Percentiles rank a stretch among this genome's conserved stretches.
phyloP scores from a whole-genome alignment of 2,888 invertebrate species.

The Himalopsyche kuldschensis region DNA sequence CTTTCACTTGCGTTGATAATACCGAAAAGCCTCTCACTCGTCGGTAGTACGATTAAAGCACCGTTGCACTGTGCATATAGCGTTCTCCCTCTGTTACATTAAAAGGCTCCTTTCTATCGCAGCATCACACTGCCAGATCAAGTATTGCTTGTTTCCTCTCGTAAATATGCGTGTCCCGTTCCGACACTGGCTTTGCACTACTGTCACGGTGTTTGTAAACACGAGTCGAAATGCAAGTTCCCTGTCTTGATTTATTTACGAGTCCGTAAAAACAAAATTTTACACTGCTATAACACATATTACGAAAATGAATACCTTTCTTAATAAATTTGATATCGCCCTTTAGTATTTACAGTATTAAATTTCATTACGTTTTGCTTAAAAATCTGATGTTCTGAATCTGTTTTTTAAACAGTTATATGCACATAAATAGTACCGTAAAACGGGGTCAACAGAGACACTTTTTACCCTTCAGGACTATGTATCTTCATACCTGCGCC shows the following conservation, averaged over 20 bases:
- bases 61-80: not conserved
- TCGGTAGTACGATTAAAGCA: not conserved
- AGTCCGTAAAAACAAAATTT: not conserved
- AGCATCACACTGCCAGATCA: not conserved
- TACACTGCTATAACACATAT: no score
- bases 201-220: conserved; percentile 22
- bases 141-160: not conserved
- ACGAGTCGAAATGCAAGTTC: conserved; percentile 15
- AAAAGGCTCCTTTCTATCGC: not conserved
- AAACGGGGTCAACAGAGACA: no score
- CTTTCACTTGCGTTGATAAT: not conserved
- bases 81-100: not conserved
- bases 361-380: no score
- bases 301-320: no score
- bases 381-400: no score
- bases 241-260: conserved; percentile 13
- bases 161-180: not conserved
- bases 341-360: no score
- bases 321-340: no score
- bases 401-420: no score
- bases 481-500: no score
- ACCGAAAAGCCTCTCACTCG: not conserved
- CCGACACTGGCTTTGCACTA: not conserved
- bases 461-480: no score
- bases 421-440: no score